These are phyloP conservation scores for Pseudopleuronectes americanus DNA, from an alignment of 2,797 vertebrate species.

Conservation along the genomic window DNA sequence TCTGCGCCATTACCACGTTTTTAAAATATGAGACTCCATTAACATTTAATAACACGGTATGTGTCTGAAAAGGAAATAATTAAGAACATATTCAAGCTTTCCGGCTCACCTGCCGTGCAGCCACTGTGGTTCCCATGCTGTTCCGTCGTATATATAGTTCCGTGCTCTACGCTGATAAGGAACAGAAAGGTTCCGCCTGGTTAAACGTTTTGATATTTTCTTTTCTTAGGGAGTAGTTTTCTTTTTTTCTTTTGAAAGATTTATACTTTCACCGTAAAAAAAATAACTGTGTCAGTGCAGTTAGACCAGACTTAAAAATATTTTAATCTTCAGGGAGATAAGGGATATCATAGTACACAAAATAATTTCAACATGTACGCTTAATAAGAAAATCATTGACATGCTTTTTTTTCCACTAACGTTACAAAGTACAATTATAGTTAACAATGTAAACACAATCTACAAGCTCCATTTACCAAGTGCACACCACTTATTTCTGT, in stretches of 20 bases:
- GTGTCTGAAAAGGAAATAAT: rapidly evolving
- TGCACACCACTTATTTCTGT: not conserved
- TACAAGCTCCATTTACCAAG: not conserved
- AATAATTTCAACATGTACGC: too few relatives aligned
- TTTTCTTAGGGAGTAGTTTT: too few relatives aligned
- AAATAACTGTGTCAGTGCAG: too few relatives aligned
- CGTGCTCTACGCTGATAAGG: not conserved
- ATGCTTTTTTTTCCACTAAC: too few relatives aligned
- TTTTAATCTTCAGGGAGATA: too few relatives aligned
- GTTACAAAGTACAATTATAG: not conserved
- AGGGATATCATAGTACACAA: too few relatives aligned
- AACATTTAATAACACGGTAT: not conserved
- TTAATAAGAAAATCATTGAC: too few relatives aligned
- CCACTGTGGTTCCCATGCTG: constrained; percentile 56
- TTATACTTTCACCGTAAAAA: too few relatives aligned
- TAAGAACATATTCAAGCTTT: not conserved
- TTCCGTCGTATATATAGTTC: constrained; percentile 61
- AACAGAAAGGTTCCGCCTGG: constrained; percentile 55
- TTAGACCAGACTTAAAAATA: too few relatives aligned
- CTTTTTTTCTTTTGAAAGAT: too few relatives aligned
- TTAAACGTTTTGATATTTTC: not conserved
- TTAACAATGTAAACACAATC: not conserved
- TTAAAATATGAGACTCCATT: rapidly evolving
- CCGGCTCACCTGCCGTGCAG: constrained; percentile 56
- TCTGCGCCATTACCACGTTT: too few relatives aligned